Evolutionary conservation across 1,140 invertebrate species (phyloP).

Genomic region (Magallana angulata): DNA sequence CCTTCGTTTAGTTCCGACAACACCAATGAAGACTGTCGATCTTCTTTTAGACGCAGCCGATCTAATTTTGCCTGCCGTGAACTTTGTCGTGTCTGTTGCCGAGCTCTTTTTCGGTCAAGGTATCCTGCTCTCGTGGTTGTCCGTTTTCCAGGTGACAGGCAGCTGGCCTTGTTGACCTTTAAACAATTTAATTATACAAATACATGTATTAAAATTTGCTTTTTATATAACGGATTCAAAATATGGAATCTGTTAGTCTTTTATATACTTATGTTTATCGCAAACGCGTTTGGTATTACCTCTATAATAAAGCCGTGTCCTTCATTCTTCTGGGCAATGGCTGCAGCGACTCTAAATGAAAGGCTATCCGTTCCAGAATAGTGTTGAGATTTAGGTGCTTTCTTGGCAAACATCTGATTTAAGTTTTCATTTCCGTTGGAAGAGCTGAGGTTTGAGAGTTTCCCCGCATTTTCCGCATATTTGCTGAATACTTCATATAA

Average conservation of each 20-base stretch:
- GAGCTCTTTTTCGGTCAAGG: not conserved
- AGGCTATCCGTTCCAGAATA: not conserved
- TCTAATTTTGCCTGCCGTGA: not conserved
- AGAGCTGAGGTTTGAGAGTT: slow-evolving; percentile 1
- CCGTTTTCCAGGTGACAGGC: slow-evolving; percentile 2
- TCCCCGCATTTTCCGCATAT: not conserved
- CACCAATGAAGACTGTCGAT: not conserved
- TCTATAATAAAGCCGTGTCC: slow-evolving; percentile 49
- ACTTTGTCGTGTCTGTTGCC: not conserved
- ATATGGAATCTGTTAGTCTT: not conserved
- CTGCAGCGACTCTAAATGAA: not conserved
- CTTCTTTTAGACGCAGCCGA: not conserved
- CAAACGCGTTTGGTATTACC: not conserved
- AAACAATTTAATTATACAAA: not conserved
- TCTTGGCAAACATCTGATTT: not conserved
- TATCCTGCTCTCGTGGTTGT: not conserved
- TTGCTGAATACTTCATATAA: not conserved
- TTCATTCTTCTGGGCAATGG: not conserved
- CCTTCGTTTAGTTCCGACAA: not conserved
- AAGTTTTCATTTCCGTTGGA: not conserved
- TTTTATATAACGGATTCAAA: not conserved
- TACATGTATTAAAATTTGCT: not conserved
- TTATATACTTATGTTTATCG: slow-evolving; percentile 10
- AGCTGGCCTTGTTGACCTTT: not conserved
- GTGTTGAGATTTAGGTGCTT: not conserved